Evolutionary conservation across 2,888 invertebrate genomes (phyloP).

Genomic region (Philereme vetulata): DNA sequence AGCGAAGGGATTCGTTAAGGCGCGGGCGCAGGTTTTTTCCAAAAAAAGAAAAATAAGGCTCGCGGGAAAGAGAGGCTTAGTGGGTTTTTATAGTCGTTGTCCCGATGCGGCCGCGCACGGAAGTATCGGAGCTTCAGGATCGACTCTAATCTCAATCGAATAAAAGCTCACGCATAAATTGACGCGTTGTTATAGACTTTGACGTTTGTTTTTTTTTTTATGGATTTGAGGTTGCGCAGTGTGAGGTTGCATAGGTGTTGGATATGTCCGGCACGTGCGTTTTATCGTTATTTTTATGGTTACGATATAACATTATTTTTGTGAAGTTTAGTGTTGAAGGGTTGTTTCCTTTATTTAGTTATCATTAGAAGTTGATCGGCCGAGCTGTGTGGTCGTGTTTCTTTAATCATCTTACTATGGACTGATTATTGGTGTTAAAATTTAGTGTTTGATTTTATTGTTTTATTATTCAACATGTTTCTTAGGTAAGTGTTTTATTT

Average conservation of each 20-base stretch:
- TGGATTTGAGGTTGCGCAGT: constrained; percentile 50
- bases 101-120: constrained; percentile 80
- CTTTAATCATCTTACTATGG: constrained; percentile 56
- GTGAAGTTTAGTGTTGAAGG: constrained; percentile 73
- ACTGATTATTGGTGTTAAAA: constrained; percentile 57
- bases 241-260: constrained; percentile 67
- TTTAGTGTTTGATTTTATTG: constrained; percentile 46
- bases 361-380: constrained; percentile 70
- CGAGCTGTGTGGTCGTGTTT: constrained; percentile 76
- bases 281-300: constrained; percentile 77
- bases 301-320: constrained; percentile 72
- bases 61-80: constrained; percentile 79
- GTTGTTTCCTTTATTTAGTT: constrained; percentile 70
- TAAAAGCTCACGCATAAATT: constrained; percentile 81
- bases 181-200: constrained; percentile 70
- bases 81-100: constrained; percentile 80
- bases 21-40: constrained; percentile 65
- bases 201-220: constrained; percentile 64
- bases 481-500: constrained; percentile 56
- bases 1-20: constrained; percentile 62
- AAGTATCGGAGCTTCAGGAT: constrained; percentile 79
- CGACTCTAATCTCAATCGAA: constrained; percentile 79
- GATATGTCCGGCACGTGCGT: constrained; percentile 76
- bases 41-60: constrained; percentile 75
- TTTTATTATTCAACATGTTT: constrained; percentile 63